Evolutionary conservation across 2,888 invertebrate genomes (phyloP), one percentile per base, ranked within the genome.

Genomic region (Volucella inanis): DNA sequence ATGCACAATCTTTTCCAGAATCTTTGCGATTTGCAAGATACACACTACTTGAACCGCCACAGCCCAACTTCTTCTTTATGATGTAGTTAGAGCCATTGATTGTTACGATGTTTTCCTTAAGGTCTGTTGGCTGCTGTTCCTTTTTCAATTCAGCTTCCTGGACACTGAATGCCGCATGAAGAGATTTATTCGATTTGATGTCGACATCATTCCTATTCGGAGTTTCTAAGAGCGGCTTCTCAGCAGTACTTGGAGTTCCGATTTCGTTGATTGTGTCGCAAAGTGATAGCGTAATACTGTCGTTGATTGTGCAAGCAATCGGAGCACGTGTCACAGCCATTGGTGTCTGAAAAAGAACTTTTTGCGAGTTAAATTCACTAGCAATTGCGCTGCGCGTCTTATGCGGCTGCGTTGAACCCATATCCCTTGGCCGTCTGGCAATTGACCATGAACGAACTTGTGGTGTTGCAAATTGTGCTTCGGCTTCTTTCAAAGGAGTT

Each of bases 1-100:
- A 64, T 0, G 92, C 92, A 72, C 89, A 91, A 74, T 91, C 90
- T 45, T 88, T 87, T 8, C 89, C 89, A 8, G 88, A 89, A 9
- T 89, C 89, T 41, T 89, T 88, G 3, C 89, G 89, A n/a, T 89
- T 88, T 0, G 91, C 91, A 50, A 91, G 84, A 71, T 89, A 95
- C 3, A 98, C 98, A 91, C 96, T 95, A 89, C 98, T 97, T 72
- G 97, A 97, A 50, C 98, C 98, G n/a, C 98, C 98, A 88, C 94
- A 94, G 0, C 98, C 98, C 59, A 98, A 92, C 88, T 94, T 93
- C 87, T 95, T 95, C 12, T 96, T 93, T 65, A 97, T 94, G 84
- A 94, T 92, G 91, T 97, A 98, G 38, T 94, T 94, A 64, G 94
- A 94, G 31, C 94, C 94, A 87, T 97, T 97, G 1, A 98, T 95